phyloP scores from a whole-genome alignment of 2,888 invertebrate species.

The Cacoxenus indagator region DNA sequence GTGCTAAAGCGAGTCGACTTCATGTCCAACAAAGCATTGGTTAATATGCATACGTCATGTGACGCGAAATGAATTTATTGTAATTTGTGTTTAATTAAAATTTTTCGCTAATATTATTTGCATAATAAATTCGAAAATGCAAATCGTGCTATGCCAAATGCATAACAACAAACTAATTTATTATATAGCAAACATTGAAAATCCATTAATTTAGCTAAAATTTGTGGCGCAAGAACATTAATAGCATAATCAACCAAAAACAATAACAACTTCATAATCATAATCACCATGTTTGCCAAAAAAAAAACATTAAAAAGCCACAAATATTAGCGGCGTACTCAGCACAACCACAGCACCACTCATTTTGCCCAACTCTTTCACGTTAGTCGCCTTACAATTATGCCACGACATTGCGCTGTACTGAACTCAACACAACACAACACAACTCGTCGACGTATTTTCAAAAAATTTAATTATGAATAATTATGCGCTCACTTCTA shows the following conservation, averaged over 20 bases:
- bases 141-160: not conserved
- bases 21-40: too few relatives aligned
- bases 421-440: too few relatives aligned
- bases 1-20: not conserved
- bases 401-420: too few relatives aligned
- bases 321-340: not conserved
- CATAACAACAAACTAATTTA: not conserved
- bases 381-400: too few relatives aligned
- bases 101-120: conserved; percentile 3
- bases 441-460: too few relatives aligned
- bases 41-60: not conserved
- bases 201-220: not conserved
- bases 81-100: conserved; percentile 5
- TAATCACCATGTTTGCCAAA: not conserved
- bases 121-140: not conserved
- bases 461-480: conserved; percentile 7
- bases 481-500: not conserved
- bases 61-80: not conserved
- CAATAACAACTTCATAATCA: not conserved
- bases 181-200: not conserved
- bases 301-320: conserved; percentile 1
- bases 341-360: too few relatives aligned
- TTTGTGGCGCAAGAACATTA: not conserved
- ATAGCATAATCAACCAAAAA: not conserved
- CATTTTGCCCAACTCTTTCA: too few relatives aligned